Base-by-base conservation (phyloP, 1,140 invertebrate species). In the Melipona quadrifasciata region DNA sequence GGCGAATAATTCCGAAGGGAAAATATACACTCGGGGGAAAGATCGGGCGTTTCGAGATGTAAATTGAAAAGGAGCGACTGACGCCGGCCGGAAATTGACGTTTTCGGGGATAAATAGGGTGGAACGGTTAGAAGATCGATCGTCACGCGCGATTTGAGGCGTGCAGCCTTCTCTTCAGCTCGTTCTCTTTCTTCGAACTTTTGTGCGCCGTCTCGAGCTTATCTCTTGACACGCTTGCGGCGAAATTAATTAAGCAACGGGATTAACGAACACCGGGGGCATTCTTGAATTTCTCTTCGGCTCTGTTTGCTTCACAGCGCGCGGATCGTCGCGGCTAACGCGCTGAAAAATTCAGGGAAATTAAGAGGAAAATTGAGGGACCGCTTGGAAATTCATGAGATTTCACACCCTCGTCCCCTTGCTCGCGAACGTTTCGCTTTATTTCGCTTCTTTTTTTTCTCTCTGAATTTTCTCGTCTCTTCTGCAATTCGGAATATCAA, bases 191-290 rank as follows among this genome's bases (percentile, higher is more conserved):
- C 51, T n/a, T 3, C 19, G 16, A 34, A 51, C 39, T 31, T 73
- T 61, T 73, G n/a, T 34, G 55, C 68, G 8, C 39, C 10, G 55
- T 0, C 79, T 64, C 47, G 79, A 80, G 79, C 55, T 75, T 75
- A 55, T 76, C 72, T 82, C 80, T 82, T 82, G 80, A 82, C 80
- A 76, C 57, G 72, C 80, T 82, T 67, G 72, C 80, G 24, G 58
- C 53, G 24, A 82, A 82, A 82, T 82, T 82, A 82, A 82, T 82
- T 82, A 82, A 76, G 72, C 58, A 82, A 82, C 72, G 72, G 51
- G 72, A 82, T 74, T 82, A 82, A 76, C 19, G 80, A 82, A 75
- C 31, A 53, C 51, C 71, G 31, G 75, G 31, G 11, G 51, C 61
- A 55, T 65, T 76, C 72, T 82, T 67, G 72, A 67, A 82, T 76